Conservation (phyloP, 2,797 vertebrate genomes). For the Sebastes minor region DNA sequence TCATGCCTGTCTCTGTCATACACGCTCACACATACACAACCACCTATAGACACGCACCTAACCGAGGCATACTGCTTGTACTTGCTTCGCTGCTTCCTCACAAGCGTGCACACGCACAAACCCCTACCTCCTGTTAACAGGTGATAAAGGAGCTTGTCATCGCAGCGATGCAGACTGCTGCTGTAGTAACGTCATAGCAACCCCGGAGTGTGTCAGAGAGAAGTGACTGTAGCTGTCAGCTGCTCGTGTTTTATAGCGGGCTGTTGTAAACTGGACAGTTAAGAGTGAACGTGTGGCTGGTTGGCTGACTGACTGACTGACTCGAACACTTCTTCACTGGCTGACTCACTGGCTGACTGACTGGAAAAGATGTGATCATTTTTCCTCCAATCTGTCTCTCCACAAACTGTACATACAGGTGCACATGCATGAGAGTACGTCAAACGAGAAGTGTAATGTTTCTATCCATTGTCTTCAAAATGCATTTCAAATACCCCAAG, state of each 20-base stretch:
- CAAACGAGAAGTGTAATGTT: background rate
- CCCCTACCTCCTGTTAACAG: conserved; percentile 76
- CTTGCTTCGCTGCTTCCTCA: conserved; percentile 30
- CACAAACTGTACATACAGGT: background rate
- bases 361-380: conserved; percentile 7
- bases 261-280: conserved; percentile 55
- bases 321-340: conserved; percentile 9
- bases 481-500: background rate
- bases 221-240: conserved; percentile 75
- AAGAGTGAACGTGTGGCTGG: conserved; percentile 31
- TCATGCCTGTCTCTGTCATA: conserved; percentile 58
- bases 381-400: background rate
- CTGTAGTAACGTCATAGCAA: conserved; percentile 41
- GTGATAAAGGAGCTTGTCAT: conserved; percentile 79
- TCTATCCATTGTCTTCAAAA: background rate
- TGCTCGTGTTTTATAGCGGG: conserved; percentile 68
- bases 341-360: conserved; percentile 17
- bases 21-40: conserved; percentile 16
- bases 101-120: background rate
- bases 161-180: conserved; percentile 40
- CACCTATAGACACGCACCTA: conserved; percentile 4
- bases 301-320: conserved; percentile 39
- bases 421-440: background rate
- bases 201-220: conserved; percentile 74
- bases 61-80: conserved; percentile 3